Evolutionary conservation across 2,797 vertebrate species (phyloP).

Genomic region (Acrossocheilus fasciatus): DNA sequence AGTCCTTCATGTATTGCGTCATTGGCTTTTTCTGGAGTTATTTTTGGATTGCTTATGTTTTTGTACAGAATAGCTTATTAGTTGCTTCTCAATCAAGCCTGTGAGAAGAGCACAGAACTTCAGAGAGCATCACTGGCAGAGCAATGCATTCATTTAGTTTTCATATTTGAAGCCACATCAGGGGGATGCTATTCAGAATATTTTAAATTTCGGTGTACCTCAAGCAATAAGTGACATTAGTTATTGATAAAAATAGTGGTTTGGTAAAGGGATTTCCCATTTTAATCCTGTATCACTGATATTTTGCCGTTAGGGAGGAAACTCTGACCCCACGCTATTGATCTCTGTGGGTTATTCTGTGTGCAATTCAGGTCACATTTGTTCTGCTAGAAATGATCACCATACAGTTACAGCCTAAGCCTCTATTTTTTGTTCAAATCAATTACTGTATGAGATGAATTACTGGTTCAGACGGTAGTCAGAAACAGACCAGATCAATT

Average conservation of each 20-base stretch:
- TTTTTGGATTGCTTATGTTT: neutral
- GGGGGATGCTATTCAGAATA: neutral
- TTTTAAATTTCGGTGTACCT: neutral
- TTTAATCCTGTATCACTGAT: neutral
- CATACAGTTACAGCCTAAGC: constrained; percentile 4
- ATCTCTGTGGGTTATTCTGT: constrained; percentile 62
- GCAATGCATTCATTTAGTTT: too few relatives aligned
- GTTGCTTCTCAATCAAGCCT: neutral
- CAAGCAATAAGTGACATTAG: neutral
- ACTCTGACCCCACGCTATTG: constrained; percentile 54
- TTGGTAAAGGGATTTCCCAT: neutral
- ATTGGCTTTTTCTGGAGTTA: neutral
- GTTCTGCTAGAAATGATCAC: constrained; percentile 41
- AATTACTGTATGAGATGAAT: neutral
- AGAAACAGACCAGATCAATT: neutral
- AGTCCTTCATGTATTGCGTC: neutral
- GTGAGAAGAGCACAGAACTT: neutral
- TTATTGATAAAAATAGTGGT: neutral
- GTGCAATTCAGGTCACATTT: constrained; percentile 50
- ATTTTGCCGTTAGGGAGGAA: constrained; percentile 6
- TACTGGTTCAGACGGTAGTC: neutral
- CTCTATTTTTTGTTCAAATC: neutral
- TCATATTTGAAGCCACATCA: neutral
- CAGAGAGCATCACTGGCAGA: neutral
- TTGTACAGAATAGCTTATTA: neutral